phyloP scores from a whole-genome alignment of 2,797 vertebrate genomes.

The Takifugu rubripes region DNA sequence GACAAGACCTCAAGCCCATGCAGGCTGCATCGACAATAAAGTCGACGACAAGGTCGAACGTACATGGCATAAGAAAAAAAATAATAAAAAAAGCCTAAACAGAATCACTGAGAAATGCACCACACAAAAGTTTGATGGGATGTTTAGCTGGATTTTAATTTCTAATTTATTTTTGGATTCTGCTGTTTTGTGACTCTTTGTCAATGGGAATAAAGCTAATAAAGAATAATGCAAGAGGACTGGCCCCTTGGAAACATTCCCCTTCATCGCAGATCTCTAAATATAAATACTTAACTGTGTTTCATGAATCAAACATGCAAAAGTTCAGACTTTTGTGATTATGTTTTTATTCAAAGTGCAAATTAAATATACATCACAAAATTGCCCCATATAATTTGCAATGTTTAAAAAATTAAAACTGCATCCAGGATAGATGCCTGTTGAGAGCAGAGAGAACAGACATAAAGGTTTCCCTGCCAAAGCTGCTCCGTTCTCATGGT shows the following conservation, averaged over 20 bases:
- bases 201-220: neutral
- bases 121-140: constrained; percentile 19
- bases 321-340: too few relatives aligned
- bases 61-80: constrained; percentile 31
- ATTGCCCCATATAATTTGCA: too few relatives aligned
- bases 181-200: constrained; percentile 9
- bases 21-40: constrained; percentile 51
- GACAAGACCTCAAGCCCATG: constrained; percentile 50
- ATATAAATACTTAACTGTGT: too few relatives aligned
- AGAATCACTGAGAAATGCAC: constrained; percentile 14
- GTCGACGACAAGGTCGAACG: constrained; percentile 28
- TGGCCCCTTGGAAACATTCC: neutral
- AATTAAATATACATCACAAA: too few relatives aligned
- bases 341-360: too few relatives aligned
- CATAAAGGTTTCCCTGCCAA: too few relatives aligned
- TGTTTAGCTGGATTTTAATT: constrained; percentile 19
- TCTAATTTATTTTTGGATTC: constrained; percentile 15
- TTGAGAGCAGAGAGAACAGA: too few relatives aligned
- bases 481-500: too few relatives aligned
- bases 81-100: constrained; percentile 20
- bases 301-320: too few relatives aligned
- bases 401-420: too few relatives aligned
- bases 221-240: neutral
- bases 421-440: too few relatives aligned
- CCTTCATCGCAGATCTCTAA: neutral